These are phyloP conservation scores for Hemaris fuciformis DNA, from an alignment of 2,888 invertebrate species.

Conservation along the genomic window DNA sequence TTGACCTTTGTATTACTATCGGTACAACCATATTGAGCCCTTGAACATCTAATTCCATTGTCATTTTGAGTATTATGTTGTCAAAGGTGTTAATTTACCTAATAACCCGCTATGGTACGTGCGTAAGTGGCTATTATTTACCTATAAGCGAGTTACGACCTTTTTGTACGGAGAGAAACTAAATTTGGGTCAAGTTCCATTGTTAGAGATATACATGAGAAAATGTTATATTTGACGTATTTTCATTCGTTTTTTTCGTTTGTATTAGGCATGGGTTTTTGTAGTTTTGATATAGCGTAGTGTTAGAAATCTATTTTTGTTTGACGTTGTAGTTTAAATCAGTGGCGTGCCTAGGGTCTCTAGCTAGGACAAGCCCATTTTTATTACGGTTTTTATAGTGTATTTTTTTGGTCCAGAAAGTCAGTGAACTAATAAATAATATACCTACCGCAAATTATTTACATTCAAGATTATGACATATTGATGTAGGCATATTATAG, in stretches of 20 bases:
- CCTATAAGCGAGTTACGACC: conserved; percentile 48
- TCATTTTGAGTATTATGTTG: conserved; percentile 21
- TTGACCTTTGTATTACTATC: not conserved
- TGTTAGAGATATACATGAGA: conserved; percentile 20
- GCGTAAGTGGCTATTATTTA: conserved; percentile 38
- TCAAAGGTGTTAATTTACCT: conserved; percentile 35
- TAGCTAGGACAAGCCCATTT: no score
- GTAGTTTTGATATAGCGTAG: not conserved
- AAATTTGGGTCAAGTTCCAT: conserved; percentile 15
- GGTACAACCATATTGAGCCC: not conserved
- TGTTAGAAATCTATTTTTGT: no score
- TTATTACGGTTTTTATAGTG: no score
- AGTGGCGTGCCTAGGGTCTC: no score
- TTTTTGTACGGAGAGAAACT: conserved; percentile 36
- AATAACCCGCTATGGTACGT: conserved; percentile 35
- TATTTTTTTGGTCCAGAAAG: no score
- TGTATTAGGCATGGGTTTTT: not conserved
- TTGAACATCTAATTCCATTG: conserved; percentile 19
- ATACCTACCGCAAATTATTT: no score
- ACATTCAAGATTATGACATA: no score
- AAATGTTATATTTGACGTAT: conserved; percentile 11
- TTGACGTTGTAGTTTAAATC: no score
- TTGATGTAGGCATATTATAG: no score
- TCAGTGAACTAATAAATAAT: no score
- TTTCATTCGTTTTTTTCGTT: not conserved